Percentiles rank a stretch among this genome's conserved stretches.
These are phyloP conservation scores for Drosophila bocki DNA, from an alignment of 1,140 invertebrate genomes.

Conservation along the genomic window DNA sequence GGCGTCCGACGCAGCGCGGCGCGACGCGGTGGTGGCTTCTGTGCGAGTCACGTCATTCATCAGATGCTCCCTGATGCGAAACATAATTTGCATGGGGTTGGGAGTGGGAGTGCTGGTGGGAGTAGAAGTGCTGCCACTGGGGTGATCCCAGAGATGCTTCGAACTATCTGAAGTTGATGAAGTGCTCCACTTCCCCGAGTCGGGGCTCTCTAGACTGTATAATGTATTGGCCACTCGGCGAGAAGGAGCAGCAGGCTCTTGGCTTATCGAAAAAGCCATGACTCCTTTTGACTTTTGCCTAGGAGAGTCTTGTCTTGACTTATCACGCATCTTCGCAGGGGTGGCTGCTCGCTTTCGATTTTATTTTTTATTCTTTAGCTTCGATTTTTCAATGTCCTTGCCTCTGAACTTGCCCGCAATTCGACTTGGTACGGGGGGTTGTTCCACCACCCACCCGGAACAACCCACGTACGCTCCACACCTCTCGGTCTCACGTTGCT, in stretches of 20 bases:
- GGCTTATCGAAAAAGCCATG: background rate
- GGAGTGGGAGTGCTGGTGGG: background rate
- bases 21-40: conserved; percentile 46
- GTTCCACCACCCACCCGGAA: conserved; percentile 36
- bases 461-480: conserved; percentile 1
- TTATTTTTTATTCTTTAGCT: conserved; percentile 34
- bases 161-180: conserved; percentile 46
- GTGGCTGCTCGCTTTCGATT: conserved; percentile 61
- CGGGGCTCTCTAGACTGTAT: conserved; percentile 28
- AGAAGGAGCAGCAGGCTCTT: conserved; percentile 5
- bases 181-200: too few relatives aligned
- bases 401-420: conserved; percentile 75
- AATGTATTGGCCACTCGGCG: conserved; percentile 35
- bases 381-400: conserved; percentile 44
- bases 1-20: conserved; percentile 14
- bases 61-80: conserved; percentile 76
- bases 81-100: conserved; percentile 66
- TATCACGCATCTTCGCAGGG: conserved; percentile 5
- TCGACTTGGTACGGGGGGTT: conserved; percentile 66
- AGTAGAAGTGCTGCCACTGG: background rate
- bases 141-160: conserved; percentile 37
- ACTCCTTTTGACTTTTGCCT: conserved; percentile 10
- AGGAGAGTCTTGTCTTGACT: background rate
- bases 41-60: conserved; percentile 77
- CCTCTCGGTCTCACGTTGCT: conserved; percentile 13